Evolutionary conservation across 2,797 vertebrate genomes (phyloP).

Genomic region (Diglossa cyanea): DNA sequence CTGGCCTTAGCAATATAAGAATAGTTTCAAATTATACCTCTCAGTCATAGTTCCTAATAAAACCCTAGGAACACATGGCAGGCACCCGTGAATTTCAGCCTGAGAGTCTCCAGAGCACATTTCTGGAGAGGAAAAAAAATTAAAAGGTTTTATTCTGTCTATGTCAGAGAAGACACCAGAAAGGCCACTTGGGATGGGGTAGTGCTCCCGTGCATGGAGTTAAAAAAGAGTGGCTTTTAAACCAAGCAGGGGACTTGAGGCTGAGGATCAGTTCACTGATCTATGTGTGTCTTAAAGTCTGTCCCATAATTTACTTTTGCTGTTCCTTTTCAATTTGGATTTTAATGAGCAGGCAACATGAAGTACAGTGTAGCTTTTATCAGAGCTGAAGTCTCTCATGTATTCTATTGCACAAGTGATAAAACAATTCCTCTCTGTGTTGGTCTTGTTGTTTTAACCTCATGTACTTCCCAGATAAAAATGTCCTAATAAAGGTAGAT

Average conservation of each 20-base stretch:
- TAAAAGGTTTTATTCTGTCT: neutral
- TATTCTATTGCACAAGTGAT: neutral
- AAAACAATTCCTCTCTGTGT: neutral
- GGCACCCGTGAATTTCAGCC: neutral
- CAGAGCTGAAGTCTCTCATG: neutral
- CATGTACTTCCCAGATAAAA: neutral
- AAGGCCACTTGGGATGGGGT: neutral
- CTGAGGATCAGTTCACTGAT: neutral
- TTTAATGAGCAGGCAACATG: neutral
- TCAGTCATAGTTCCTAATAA: neutral
- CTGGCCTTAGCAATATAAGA: constrained; percentile 1
- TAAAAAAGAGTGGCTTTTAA: neutral
- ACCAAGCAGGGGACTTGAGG: neutral
- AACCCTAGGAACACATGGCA: neutral
- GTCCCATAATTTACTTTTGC: neutral
- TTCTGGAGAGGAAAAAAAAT: neutral
- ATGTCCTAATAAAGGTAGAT: neutral
- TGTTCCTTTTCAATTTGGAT: neutral
- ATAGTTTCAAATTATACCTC: constrained; percentile 12
- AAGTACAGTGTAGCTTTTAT: neutral
- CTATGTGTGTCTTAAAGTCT: rapidly evolving
- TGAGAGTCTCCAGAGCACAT: neutral
- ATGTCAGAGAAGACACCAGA: neutral
- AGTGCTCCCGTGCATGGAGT: neutral
- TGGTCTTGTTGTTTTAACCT: neutral